A percentile compares a stretch with the other conserved stretches of the same genome.
Evolutionary conservation across 2,888 invertebrate species (phyloP).

Genomic region (Trissoscelio sp.): DNA sequence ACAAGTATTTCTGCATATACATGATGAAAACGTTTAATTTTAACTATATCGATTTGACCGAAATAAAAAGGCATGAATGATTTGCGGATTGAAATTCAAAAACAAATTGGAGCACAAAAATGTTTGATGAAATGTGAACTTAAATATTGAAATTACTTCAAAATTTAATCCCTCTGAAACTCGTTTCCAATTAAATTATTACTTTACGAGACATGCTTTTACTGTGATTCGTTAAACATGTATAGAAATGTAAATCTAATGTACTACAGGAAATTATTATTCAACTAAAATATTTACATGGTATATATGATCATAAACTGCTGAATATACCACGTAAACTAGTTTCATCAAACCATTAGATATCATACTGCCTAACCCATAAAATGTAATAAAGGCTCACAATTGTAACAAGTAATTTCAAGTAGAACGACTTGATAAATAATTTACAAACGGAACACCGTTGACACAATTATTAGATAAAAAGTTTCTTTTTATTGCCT

Average conservation of each 20-base stretch:
- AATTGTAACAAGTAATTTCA: conserved; percentile 52
- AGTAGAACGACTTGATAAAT: conserved; percentile 20
- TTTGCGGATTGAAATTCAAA: not conserved
- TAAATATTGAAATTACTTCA: conserved; percentile 16
- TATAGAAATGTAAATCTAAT: conserved; percentile 53
- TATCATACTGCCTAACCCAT: conserved; percentile 36
- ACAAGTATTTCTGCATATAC: not conserved
- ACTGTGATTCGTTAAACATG: conserved; percentile 39
- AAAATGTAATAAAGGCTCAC: conserved; percentile 50
- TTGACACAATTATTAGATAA: not conserved
- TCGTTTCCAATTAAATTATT: conserved; percentile 40
- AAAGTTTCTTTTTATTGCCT: not conserved
- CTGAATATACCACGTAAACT: conserved; percentile 43
- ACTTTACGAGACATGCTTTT: conserved; percentile 31
- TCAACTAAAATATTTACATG: conserved; percentile 56
- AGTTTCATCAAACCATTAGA: conserved; percentile 58
- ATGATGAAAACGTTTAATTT: conserved; percentile 7
- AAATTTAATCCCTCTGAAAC: conserved; percentile 12
- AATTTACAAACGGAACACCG: conserved; percentile 9
- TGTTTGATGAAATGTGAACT: not conserved
- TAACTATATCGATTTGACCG: not conserved
- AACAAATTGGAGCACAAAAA: not conserved
- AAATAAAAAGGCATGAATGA: not conserved
- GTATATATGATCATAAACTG: conserved; percentile 44
- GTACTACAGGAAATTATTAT: conserved; percentile 46